Percentiles rank a stretch among this genome's conserved stretches.
phyloP scores from a whole-genome alignment of 2,797 vertebrate genomes.

The Hapalemur alaotrensis region DNA sequence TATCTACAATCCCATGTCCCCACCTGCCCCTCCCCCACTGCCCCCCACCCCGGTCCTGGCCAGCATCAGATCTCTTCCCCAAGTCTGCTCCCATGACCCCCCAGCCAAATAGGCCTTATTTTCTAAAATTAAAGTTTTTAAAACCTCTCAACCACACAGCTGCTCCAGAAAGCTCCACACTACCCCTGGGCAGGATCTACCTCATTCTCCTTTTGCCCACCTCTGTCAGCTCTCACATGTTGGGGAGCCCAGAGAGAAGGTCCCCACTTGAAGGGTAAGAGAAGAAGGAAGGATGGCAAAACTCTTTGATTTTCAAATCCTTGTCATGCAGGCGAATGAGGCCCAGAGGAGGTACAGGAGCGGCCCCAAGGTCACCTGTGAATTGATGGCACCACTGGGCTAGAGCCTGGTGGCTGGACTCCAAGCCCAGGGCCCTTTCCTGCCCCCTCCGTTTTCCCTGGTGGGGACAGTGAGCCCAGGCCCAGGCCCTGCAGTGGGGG shows the following conservation, averaged over 20 bases:
- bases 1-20: not conserved
- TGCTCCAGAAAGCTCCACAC: not conserved
- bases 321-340: not conserved
- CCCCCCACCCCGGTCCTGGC: not conserved
- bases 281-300: not conserved
- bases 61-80: not conserved
- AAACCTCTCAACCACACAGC: not conserved
- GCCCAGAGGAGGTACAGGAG: not conserved
- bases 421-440: not conserved
- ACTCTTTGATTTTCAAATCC: not conserved
- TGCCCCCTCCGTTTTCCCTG: not conserved
- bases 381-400: not conserved
- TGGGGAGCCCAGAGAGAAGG: not conserved
- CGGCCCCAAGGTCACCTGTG: not conserved
- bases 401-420: not conserved
- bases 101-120: not conserved
- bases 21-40: not conserved
- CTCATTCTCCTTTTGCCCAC: fast-evolving
- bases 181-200: not conserved
- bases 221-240: not conserved
- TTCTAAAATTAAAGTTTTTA: not conserved
- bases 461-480: not conserved
- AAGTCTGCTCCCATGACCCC: not conserved
- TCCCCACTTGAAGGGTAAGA: not conserved
- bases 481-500: constrained; percentile 49